Percentiles rank a stretch among this genome's conserved stretches.
Evolutionary conservation across 2,113 vertebrate species (phyloP).

Genomic region (Amblyopsis rosae): DNA sequence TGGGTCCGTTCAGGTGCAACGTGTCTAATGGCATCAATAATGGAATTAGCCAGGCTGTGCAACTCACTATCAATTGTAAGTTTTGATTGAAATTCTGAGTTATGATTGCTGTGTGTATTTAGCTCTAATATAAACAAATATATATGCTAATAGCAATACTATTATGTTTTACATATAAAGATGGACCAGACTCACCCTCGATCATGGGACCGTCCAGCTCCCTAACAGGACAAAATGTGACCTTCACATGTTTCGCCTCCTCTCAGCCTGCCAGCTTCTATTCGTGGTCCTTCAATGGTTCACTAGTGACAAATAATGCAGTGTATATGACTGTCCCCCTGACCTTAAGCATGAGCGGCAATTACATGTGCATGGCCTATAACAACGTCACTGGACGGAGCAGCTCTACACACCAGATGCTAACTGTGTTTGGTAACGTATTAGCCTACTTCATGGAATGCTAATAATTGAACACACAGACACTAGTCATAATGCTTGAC

Average conservation of each 20-base stretch:
- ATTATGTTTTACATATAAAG: slow-evolving; percentile 16
- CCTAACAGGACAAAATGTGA: slow-evolving; percentile 15
- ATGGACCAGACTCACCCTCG: slow-evolving; percentile 36
- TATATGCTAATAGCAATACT: not conserved
- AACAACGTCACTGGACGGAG: slow-evolving; percentile 42
- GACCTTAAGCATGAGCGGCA: slow-evolving; percentile 10
- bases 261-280: slow-evolving; percentile 42
- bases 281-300: slow-evolving; percentile 40
- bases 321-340: slow-evolving; percentile 14
- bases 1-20: slow-evolving; percentile 58
- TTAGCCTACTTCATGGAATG: not conserved
- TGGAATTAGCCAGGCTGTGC: slow-evolving; percentile 20
- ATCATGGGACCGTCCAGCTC: slow-evolving; percentile 18
- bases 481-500: too few species aligned
- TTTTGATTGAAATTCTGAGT: slow-evolving; percentile 26
- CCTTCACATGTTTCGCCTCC: slow-evolving; percentile 32
- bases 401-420: slow-evolving; percentile 20
- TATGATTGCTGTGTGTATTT: not conserved
- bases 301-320: slow-evolving; percentile 12
- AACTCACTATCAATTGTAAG: slow-evolving; percentile 74
- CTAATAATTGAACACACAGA: too few species aligned
- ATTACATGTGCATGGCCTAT: slow-evolving; percentile 38
- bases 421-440: slow-evolving; percentile 35
- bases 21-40: slow-evolving; percentile 65
- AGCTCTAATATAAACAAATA: not conserved